phyloP scores from a whole-genome alignment of 2,888 invertebrate genomes.

The Cantharis rufa region DNA sequence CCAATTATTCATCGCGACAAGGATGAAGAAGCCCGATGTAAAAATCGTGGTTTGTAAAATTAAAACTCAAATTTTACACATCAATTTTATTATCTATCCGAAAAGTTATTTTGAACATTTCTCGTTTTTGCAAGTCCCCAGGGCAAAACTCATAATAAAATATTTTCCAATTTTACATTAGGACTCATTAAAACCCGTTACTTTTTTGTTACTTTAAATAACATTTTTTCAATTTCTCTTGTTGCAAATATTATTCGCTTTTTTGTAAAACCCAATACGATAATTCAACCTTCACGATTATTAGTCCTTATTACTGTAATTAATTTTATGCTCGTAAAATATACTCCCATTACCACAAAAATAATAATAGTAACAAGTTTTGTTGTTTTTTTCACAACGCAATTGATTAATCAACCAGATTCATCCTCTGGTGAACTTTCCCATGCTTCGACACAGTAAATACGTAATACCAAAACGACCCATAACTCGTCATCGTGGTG shows the following conservation, averaged over 20 bases:
- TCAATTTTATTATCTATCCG: not conserved
- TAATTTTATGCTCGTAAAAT: not conserved
- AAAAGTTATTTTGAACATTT: not conserved
- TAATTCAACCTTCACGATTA: not conserved
- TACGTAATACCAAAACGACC: not conserved
- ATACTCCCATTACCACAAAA: not conserved
- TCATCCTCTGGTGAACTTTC: not conserved
- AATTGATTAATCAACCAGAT: no score
- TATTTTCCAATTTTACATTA: not conserved
- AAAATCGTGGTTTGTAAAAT: not conserved
- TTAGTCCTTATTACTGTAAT: not conserved
- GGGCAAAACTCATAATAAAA: not conserved
- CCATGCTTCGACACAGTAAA: not conserved
- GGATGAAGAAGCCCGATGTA: not conserved
- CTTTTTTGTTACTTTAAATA: not conserved
- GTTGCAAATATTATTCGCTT: not conserved
- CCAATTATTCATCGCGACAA: conserved; percentile 10
- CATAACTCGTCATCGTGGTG: not conserved
- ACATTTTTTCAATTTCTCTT: not conserved
- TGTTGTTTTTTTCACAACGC: no score
- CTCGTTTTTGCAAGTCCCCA: not conserved
- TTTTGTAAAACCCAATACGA: not conserved
- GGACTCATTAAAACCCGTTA: not conserved
- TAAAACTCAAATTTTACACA: not conserved
- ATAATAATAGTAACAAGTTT: not conserved